Conservation (phyloP, 2,113 vertebrate species). For the Scomber colias region DNA sequence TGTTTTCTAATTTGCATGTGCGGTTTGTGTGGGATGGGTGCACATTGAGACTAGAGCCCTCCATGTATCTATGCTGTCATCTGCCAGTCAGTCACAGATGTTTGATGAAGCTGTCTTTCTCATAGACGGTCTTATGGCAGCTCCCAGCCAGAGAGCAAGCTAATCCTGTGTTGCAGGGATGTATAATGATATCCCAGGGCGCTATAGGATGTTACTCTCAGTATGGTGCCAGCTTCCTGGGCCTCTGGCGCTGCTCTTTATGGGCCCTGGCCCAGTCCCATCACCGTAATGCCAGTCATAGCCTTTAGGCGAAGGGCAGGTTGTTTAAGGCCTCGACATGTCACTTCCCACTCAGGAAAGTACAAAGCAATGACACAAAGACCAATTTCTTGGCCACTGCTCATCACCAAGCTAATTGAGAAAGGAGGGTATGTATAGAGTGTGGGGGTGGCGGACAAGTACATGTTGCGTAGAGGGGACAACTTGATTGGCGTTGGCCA, state of each 20-base stretch:
- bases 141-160: slow-evolving; percentile 67
- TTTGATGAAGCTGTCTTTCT: slow-evolving; percentile 83
- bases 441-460: slow-evolving; percentile 59
- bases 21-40: neutral
- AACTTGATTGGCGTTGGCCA: slow-evolving; percentile 88
- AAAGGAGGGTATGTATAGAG: slow-evolving; percentile 74
- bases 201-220: slow-evolving; percentile 79
- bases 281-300: slow-evolving; percentile 59
- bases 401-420: slow-evolving; percentile 83
- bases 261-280: slow-evolving; percentile 78
- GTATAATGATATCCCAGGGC: slow-evolving; percentile 87
- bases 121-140: slow-evolving; percentile 62
- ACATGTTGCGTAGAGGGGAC: slow-evolving; percentile 85
- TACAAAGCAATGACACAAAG: slow-evolving; percentile 89
- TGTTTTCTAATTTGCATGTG: neutral
- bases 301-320: slow-evolving; percentile 83
- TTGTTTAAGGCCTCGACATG: slow-evolving; percentile 83
- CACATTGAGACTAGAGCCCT: slow-evolving; percentile 4
- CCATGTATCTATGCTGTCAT: slow-evolving; percentile 39
- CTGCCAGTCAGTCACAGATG: slow-evolving; percentile 47
- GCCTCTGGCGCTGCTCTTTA: slow-evolving; percentile 65
- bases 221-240: slow-evolving; percentile 81
- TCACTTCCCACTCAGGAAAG: slow-evolving; percentile 89
- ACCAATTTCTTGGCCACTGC: slow-evolving; percentile 90
- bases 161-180: slow-evolving; percentile 86